Base-by-base conservation (phyloP, 2,113 vertebrate genomes). In the Panthera uncia region DNA sequence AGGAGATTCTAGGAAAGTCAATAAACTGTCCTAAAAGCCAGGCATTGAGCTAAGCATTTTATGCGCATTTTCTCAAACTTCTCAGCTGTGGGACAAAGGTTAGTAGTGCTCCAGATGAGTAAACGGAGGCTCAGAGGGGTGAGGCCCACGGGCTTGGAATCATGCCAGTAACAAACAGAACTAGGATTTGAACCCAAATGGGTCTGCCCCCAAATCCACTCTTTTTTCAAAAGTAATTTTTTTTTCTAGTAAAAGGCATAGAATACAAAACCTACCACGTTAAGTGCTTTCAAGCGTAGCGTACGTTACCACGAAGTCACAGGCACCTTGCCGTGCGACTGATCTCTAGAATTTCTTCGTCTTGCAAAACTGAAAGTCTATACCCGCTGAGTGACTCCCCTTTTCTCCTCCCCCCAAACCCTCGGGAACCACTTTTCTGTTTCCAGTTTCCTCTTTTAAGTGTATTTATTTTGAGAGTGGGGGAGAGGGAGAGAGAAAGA, bases 321-420 rank as follows among this genome's bases (percentile, higher is more conserved):
- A 6, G 4, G 5, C 18, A 36, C 21, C 55, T 23, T 5, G 9
- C 5, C 9, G 13, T 11, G 27, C 66, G 12, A 31, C 0, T 0
- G 6, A 11, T 7, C 50, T 83, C 86, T 16, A 48, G 19, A 31
- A 3, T 7, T 19, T 29, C 31, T 29, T 38, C 29, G 15, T 3
- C 91, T 12, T 48, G 31, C 38, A 48, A 89, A 89, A 84, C 25
- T 9, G 11, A 52, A 89, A 68, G 63, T 69, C 29, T 13, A 15
- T 0, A 27, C 9, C 27, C 33, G 23, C 11, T n/a, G 11, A 55
- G 29, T 18, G 69, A 13, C 78, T 52, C 27, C 52, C 29, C 29
- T 65, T 19, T n/a, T 45, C 48, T 36, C 4, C 31, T 5, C 33
- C 55, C 27, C 21, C 7, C 21, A 61, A 27, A 2, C 15, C 45